Evolutionary conservation across 2,888 invertebrate genomes (phyloP), one percentile per base, ranked within the genome.

Genomic region (Philopedon plagiatum): DNA sequence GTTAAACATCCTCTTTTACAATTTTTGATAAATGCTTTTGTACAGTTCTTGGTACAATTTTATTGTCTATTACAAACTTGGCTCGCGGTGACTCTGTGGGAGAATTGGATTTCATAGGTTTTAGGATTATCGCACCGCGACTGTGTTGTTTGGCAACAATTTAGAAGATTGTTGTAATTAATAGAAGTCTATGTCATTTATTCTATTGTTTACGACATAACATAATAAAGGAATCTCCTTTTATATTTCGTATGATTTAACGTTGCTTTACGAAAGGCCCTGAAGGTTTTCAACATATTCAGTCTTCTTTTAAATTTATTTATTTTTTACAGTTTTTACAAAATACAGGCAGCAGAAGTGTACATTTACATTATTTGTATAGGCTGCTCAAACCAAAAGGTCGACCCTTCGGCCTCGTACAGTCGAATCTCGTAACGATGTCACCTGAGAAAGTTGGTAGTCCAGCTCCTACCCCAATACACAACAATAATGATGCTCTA

Each of bases 101-200:
- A 57, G 65, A 41, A 37, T 66, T 13, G 37, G 57, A 46, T 66
- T 66, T 66, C 66, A 41, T 60, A 61, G 68, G 41, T 61, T 68
- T 68, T 68, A n/a, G 68, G 61, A 61, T 68, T 68, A 68, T 68
- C 68, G 68, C 67, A 58, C 60, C 49, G 58, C 60, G 58, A 61
- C 60, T 37, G 39, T 51, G 32, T 58, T 67, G 56, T 68, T 68
- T 66, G 19, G 66, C 57, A 66, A 66, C 19, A 58, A 32, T 66
- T 46, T 41, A 15, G 39, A 49, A 66, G 44, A 49, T 58, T 61
- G 61, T 61, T 37, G 66, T 46, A 66, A 66, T 66, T 46, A 66
- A 37, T 41, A 49, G 19, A 57, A 57, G 49, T 58, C 41, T 41
- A 34, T 58, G 66, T 66, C 57, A 57, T 57, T 58, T 7, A 46